Conservation (phyloP, 2,797 vertebrate genomes). For the Okamejei kenojei region DNA sequence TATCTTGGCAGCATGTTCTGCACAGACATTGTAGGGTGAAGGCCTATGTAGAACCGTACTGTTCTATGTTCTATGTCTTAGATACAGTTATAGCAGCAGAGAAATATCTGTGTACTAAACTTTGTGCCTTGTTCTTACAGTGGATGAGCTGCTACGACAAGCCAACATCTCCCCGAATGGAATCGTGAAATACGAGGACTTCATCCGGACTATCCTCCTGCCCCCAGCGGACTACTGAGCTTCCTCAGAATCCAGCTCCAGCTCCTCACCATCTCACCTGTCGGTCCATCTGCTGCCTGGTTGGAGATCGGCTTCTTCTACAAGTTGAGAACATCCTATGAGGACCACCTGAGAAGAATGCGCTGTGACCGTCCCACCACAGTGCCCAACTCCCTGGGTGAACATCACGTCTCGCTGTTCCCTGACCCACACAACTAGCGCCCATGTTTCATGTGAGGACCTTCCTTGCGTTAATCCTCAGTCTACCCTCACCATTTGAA, state of each 20-base stretch:
- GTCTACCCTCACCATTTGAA: neutral
- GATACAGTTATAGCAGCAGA: neutral
- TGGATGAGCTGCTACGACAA: slow-evolving; percentile 81
- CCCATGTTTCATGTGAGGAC: neutral
- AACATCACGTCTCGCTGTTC: neutral
- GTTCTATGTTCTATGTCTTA: neutral
- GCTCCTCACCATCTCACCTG: neutral
- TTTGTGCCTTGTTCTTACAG: slow-evolving; percentile 52
- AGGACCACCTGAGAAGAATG: no score
- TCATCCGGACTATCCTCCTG: slow-evolving; percentile 68
- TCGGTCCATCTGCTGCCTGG: neutral
- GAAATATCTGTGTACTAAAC: neutral
- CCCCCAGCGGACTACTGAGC: slow-evolving; percentile 70
- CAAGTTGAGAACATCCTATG: neutral
- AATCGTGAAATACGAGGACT: slow-evolving; percentile 72
- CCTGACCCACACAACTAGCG: neutral
- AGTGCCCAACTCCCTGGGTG: neutral
- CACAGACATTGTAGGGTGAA: no score
- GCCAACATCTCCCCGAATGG: slow-evolving; percentile 68
- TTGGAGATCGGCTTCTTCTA: neutral
- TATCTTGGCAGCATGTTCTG: no score
- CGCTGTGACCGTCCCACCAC: no score
- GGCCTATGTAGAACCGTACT: no score
- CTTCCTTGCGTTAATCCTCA: neutral
- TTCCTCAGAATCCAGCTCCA: neutral